Base-by-base conservation (phyloP, 1,140 invertebrate species). In the Tetragnatha versicolor region DNA sequence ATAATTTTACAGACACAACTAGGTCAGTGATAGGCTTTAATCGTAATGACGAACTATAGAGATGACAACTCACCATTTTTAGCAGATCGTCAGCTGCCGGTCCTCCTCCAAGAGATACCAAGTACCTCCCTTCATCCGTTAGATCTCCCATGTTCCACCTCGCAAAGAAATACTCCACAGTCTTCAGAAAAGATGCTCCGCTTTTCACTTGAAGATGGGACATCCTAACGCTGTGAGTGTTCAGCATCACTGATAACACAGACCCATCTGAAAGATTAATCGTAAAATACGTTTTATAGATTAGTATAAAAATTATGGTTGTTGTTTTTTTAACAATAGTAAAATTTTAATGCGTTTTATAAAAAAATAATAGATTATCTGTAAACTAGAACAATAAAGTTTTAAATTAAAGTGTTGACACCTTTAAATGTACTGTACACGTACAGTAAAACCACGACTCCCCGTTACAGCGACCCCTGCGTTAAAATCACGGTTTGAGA, bases 81-180 rank as follows among this genome's bases (percentile, higher is more conserved):
- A 77, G 20, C 14, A 77, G 3, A 1, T 66, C 12, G 31, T 77
- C 73, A 0, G 61, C 58, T 3, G 14, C 20, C 1, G 25, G 2
- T 9, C 73, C 73, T 3, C 12, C 33, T 0, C 45, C 60, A 1
- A 77, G 61, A 2, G 60, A 77, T 4, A 77, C 31, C 12, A 77
- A 25, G 4, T 65, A 5, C 17, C 73, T 49, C 7, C 73, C 73
- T 25, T 66, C 47, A 14, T 77, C 73, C 9, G 58, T 77, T 14
- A 77, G 25, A 22, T 77, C 73, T 0, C 27, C 61, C 58, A 65
- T 22, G 29, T 77, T 77, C 73, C 60, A 66, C 1, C 10, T 29
- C 12, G 65, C 61, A 25, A 77, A 77, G 27, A 29, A 77, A 2
- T 35, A 61, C n/a, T 77, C 47, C 20, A 65, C 31, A 3, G n/a